A percentile compares a stretch with the other conserved stretches of the same genome.
Evolutionary conservation across 2,797 vertebrate species (phyloP).

Genomic region (Glossophaga mutica): DNA sequence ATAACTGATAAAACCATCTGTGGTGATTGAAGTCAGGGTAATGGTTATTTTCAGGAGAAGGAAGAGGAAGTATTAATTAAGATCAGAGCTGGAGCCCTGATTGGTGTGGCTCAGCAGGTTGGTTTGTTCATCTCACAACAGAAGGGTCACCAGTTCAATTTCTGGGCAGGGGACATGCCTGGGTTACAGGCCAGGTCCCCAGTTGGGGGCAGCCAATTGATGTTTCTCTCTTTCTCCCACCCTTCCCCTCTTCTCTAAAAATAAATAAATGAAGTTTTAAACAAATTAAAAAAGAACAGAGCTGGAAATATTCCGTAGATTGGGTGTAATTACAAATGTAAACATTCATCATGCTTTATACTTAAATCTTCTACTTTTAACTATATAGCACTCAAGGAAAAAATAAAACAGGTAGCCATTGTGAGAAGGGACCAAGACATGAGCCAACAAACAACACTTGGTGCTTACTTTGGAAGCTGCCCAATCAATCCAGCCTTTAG

Average conservation of each 20-base stretch:
- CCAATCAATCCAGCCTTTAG: constrained; percentile 98
- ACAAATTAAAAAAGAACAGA: neutral
- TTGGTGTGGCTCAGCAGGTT: neutral
- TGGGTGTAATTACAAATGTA: neutral
- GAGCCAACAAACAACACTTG: neutral
- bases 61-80: neutral
- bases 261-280: neutral
- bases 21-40: neutral
- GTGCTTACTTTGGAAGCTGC: constrained; percentile 92
- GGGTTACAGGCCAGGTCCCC: neutral
- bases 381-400: neutral
- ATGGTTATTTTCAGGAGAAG: neutral
- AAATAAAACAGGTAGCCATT: neutral
- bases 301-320: neutral
- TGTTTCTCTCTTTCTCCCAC: neutral
- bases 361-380: neutral
- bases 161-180: neutral
- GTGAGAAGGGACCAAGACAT: neutral
- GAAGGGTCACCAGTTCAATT: neutral
- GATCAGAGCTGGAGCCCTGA: neutral
- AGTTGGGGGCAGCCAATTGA: neutral
- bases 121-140: neutral
- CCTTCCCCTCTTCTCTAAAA: neutral
- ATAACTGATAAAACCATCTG: neutral
- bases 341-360: neutral